Evolutionary conservation across 2,888 invertebrate species (phyloP).

Genomic region (Danaus chrysippus): DNA sequence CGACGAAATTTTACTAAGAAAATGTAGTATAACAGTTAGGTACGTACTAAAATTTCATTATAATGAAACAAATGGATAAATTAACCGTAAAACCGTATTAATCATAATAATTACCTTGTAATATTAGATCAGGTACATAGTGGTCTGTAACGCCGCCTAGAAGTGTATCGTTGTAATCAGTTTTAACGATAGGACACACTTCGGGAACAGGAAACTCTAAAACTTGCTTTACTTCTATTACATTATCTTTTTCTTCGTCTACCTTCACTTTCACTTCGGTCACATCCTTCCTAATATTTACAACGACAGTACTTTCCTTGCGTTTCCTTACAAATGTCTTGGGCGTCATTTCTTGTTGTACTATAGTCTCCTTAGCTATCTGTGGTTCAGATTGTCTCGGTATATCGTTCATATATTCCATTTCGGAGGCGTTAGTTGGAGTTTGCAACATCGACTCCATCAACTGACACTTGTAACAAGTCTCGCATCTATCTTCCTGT

Average conservation of each 20-base stretch:
- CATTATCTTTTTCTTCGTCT: conserved; percentile 28
- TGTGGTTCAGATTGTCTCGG: conserved; percentile 64
- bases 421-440: conserved; percentile 88
- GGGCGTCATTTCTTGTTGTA: conserved; percentile 48
- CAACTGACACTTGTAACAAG: conserved; percentile 74
- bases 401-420: conserved; percentile 75
- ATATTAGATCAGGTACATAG: conserved; percentile 86
- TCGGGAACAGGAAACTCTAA: conserved; percentile 80
- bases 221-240: conserved; percentile 59
- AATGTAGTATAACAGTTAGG: too few species aligned
- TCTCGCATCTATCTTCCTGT: conserved; percentile 73
- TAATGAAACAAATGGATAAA: background rate
- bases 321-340: conserved; percentile 67
- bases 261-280: conserved; percentile 20
- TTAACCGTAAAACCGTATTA: background rate
- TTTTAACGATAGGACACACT: conserved; percentile 31
- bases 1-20: too few species aligned
- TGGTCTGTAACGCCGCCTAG: conserved; percentile 82
- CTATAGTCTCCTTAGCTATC: conserved; percentile 57
- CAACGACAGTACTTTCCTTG: conserved; percentile 67
- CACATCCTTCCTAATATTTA: conserved; percentile 45
- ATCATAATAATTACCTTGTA: conserved; percentile 79
- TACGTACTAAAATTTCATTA: background rate
- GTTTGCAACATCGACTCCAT: conserved; percentile 83
- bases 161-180: conserved; percentile 80